Evolutionary conservation across 30 jellyfish, hydroid and myxozoan genomes (phyloP).

Genomic region (Rhopilema esculentum): DNA sequence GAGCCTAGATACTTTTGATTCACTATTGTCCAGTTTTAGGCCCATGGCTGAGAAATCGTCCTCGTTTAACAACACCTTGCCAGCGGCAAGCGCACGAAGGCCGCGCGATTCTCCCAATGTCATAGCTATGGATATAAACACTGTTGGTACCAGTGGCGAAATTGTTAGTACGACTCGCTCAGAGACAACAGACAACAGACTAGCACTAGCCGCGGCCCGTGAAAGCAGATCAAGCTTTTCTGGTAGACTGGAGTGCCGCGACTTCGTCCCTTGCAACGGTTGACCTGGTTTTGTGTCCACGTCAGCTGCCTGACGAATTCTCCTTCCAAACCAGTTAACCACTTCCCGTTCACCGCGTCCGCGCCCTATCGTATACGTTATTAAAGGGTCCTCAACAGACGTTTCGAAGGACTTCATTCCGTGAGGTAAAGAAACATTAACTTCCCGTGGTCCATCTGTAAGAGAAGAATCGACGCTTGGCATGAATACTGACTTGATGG

Average conservation of each 20-base stretch:
- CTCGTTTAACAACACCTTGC: constrained; percentile 38
- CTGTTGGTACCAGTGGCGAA: constrained; percentile 66
- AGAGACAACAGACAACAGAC: constrained; percentile 27
- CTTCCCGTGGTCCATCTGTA: constrained; percentile 3
- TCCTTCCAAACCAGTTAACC: constrained; percentile 73
- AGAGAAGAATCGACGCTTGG: neutral
- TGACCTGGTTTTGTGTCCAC: constrained; percentile 4
- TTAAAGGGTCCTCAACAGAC: constrained; percentile 39
- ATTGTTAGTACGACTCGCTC: constrained; percentile 45
- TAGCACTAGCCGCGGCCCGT: constrained; percentile 34
- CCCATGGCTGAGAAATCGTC: constrained; percentile 54
- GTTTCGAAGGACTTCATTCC: constrained; percentile 6
- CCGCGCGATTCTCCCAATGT: constrained; percentile 67
- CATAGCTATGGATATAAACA: constrained; percentile 42
- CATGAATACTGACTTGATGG: constrained; percentile 39
- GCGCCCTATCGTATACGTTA: constrained; percentile 66
- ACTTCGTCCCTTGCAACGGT: neutral
- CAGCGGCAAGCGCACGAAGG: constrained; percentile 52
- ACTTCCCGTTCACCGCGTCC: constrained; percentile 84
- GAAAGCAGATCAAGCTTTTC: constrained; percentile 42
- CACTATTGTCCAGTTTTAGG: constrained; percentile 2
- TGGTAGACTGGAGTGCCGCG: constrained; percentile 26
- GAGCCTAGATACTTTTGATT: constrained; percentile 1
- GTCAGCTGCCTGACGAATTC: constrained; percentile 31
- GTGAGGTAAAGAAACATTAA: neutral